Percentiles rank a stretch among this genome's conserved stretches.
These are phyloP conservation scores for Saccostrea echinata DNA, from an alignment of 1,140 invertebrate genomes.

Conservation along the genomic window DNA sequence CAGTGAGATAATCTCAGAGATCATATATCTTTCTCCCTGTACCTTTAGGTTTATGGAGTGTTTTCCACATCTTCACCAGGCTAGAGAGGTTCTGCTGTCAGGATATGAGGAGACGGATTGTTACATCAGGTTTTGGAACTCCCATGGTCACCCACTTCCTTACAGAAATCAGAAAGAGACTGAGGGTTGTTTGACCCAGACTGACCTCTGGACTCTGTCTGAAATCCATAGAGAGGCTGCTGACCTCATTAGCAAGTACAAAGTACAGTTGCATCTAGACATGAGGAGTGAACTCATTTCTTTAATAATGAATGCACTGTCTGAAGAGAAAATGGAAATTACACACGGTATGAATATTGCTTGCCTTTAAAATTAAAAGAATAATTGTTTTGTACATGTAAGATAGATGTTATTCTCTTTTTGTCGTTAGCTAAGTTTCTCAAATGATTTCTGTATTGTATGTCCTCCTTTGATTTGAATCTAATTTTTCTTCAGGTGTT, in stretches of 20 bases:
- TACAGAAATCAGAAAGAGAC: slow-evolving; percentile 59
- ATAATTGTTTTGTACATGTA: not conserved
- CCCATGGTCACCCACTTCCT: slow-evolving; percentile 70
- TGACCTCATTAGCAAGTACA: slow-evolving; percentile 42
- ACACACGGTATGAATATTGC: not conserved
- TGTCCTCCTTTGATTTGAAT: no score
- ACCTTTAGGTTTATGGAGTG: not conserved
- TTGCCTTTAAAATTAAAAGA: not conserved
- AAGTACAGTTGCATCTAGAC: slow-evolving; percentile 51
- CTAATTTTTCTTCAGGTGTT: no score
- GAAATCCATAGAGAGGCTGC: slow-evolving; percentile 34
- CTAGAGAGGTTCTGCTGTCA: slow-evolving; percentile 5
- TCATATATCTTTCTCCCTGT: not conserved
- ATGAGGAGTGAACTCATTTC: not conserved
- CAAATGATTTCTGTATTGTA: no score
- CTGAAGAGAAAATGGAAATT: not conserved
- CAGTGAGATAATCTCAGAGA: no score
- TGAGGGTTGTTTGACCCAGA: slow-evolving; percentile 37
- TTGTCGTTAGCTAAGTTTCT: no score
- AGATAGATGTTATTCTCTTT: no score
- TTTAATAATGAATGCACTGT: not conserved
- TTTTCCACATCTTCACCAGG: slow-evolving; percentile 31
- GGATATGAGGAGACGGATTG: not conserved
- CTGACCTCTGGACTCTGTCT: slow-evolving; percentile 36
- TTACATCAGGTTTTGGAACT: slow-evolving; percentile 61